phyloP scores from a whole-genome alignment of 37 sponge, comb jelly and placozoan species.

The Mnemiopsis leidyi region DNA sequence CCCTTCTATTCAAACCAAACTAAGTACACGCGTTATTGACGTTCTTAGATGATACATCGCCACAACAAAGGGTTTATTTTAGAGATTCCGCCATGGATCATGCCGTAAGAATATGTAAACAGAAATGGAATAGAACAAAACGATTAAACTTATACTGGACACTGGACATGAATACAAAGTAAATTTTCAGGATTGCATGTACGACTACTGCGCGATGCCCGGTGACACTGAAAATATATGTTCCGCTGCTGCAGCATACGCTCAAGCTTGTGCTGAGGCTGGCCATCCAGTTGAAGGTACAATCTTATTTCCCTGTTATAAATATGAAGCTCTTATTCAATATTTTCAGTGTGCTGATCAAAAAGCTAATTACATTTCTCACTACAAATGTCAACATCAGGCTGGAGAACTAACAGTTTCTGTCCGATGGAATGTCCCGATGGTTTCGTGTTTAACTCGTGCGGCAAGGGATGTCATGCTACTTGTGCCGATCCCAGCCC shows the following conservation, averaged over 20 bases:
- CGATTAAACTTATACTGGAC: no score
- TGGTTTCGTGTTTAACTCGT: not conserved
- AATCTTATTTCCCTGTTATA: no score
- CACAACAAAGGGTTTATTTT: no score
- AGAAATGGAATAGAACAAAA: no score
- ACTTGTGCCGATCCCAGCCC: not conserved
- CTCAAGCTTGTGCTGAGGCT: not conserved
- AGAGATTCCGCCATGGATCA: no score
- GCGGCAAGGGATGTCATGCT: not conserved
- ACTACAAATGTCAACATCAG: slow-evolving; percentile 18
- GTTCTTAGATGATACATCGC: no score
- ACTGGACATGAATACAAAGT: no score
- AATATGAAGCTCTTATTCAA: not conserved
- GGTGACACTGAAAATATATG: slow-evolving; percentile 14
- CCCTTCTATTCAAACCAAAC: no score
- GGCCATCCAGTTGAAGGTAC: slow-evolving; percentile 17
- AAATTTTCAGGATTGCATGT: slow-evolving; percentile 24
- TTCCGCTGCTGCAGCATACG: not conserved
- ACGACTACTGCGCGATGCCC: slow-evolving; percentile 14
- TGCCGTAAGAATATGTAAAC: no score
- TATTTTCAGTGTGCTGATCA: not conserved
- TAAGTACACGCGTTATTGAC: no score
- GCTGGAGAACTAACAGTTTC: not conserved
- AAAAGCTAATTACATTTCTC: no score
- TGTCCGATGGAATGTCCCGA: not conserved